These are phyloP conservation scores for Harmothoe impar DNA, from an alignment of 2,888 invertebrate genomes.

Conservation along the genomic window DNA sequence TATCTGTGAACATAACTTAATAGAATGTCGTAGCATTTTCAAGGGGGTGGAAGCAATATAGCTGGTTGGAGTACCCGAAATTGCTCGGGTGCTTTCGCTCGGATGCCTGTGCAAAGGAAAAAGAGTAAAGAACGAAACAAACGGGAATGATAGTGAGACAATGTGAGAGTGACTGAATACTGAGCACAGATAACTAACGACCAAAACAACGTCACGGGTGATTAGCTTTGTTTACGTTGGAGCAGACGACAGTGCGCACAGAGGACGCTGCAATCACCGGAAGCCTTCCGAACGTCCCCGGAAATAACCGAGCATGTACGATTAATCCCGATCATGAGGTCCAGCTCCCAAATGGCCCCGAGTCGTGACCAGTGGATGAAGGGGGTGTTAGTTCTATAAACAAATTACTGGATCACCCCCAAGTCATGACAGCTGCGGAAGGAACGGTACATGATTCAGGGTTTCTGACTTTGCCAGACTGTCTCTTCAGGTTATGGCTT, in stretches of 20 bases:
- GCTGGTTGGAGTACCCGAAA: too few species aligned
- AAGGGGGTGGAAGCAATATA: too few species aligned
- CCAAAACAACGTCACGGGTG: background rate
- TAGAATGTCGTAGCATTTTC: too few species aligned
- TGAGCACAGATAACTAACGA: background rate
- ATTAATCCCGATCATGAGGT: background rate
- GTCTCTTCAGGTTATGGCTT: too few species aligned
- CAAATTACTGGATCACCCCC: background rate
- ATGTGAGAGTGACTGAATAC: background rate
- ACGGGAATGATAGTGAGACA: too few species aligned
- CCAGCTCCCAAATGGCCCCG: background rate
- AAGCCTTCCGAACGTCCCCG: background rate
- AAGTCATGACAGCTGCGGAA: too few species aligned
- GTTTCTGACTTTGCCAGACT: too few species aligned
- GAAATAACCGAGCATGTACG: background rate
- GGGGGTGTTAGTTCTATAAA: background rate
- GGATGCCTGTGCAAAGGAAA: too few species aligned
- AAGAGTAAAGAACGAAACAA: too few species aligned
- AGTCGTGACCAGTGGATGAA: background rate
- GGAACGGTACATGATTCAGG: too few species aligned
- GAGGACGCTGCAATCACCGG: background rate
- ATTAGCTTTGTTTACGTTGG: constrained; percentile 16
- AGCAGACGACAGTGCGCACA: background rate
- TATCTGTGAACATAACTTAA: too few species aligned
- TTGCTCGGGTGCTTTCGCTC: too few species aligned